These are phyloP conservation scores for Anguilla anguilla DNA, from an alignment of 2,797 vertebrate species.

Conservation along the genomic window DNA sequence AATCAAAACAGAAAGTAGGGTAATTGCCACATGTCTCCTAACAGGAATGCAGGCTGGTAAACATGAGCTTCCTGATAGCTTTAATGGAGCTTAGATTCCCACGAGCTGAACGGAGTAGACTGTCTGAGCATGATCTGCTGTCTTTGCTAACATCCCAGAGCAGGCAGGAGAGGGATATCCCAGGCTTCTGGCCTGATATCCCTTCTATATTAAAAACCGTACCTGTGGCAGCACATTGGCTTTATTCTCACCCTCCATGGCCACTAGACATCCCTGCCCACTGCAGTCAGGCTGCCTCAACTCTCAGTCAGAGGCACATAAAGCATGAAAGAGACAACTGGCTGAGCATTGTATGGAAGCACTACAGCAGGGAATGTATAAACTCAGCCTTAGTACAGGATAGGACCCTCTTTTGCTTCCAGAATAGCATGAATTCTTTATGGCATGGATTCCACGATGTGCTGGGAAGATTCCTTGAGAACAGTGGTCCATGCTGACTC, in stretches of 20 bases:
- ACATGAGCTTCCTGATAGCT: not conserved
- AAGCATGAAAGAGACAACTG: no score
- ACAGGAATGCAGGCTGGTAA: constrained; percentile 7
- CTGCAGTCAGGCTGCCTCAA: no score
- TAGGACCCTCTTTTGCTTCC: no score
- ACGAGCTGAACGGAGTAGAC: not conserved
- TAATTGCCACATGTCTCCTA: not conserved
- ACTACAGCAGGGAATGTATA: no score
- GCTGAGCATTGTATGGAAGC: no score
- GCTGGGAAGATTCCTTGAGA: no score
- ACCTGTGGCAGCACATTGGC: constrained; percentile 36
- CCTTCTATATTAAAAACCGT: constrained; percentile 17
- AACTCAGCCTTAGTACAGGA: no score
- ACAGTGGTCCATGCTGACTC: no score
- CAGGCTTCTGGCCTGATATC: constrained; percentile 13
- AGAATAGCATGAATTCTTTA: no score
- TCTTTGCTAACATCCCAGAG: not conserved
- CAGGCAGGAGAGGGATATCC: not conserved
- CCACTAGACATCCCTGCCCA: no score
- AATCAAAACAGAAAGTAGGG: not conserved
- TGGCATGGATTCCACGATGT: no score
- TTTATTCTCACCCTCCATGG: constrained; percentile 33
- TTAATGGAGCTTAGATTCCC: not conserved
- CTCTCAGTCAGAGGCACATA: no score
- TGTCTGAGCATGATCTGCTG: not conserved